These are phyloP conservation scores for Tridacna gigas DNA, from an alignment of 2,888 invertebrate species.

Conservation along the genomic window DNA sequence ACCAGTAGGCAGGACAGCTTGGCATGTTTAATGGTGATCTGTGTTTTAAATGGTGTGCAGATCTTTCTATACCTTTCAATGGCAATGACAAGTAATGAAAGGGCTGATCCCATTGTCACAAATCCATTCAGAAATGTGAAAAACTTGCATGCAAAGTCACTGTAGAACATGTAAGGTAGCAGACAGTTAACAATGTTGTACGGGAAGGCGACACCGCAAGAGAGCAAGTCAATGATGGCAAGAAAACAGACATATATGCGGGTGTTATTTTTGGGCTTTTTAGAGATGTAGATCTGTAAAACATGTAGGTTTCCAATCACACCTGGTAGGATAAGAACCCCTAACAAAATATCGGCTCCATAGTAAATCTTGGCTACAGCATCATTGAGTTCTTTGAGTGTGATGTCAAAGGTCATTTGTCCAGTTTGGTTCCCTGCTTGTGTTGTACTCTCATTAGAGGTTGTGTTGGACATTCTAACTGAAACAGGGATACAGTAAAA, in stretches of 20 bases:
- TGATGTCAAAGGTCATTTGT: neutral
- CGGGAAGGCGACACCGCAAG: neutral
- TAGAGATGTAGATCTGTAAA: slow-evolving; percentile 19
- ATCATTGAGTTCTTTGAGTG: slow-evolving; percentile 8
- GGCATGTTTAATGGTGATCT: slow-evolving; percentile 12
- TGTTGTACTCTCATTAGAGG: neutral
- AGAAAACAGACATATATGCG: slow-evolving; percentile 14
- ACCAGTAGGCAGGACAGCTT: slow-evolving; percentile 15
- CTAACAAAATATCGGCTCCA: slow-evolving; percentile 14
- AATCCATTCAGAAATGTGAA: slow-evolving; percentile 6
- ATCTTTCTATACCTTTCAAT: slow-evolving; percentile 17
- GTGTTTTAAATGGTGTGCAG: slow-evolving; percentile 21
- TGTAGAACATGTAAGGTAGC: slow-evolving; percentile 17
- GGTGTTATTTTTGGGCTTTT: slow-evolving; percentile 19
- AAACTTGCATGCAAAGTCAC: slow-evolving; percentile 5
- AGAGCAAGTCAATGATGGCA: slow-evolving; percentile 13
- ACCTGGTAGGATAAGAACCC: slow-evolving; percentile 4
- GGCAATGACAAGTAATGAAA: slow-evolving; percentile 3
- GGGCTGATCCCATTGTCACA: neutral
- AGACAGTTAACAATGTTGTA: slow-evolving; percentile 10
- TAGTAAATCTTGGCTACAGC: slow-evolving; percentile 1
- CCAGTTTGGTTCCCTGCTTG: slow-evolving; percentile 6
- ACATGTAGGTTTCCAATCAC: slow-evolving; percentile 17
- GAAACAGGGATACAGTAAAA: no score
- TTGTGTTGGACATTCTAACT: neutral